A percentile compares a stretch with the other conserved stretches of the same genome.
Evolutionary conservation across 1,140 invertebrate species (phyloP).

Genomic region (Papilio glaucus): DNA sequence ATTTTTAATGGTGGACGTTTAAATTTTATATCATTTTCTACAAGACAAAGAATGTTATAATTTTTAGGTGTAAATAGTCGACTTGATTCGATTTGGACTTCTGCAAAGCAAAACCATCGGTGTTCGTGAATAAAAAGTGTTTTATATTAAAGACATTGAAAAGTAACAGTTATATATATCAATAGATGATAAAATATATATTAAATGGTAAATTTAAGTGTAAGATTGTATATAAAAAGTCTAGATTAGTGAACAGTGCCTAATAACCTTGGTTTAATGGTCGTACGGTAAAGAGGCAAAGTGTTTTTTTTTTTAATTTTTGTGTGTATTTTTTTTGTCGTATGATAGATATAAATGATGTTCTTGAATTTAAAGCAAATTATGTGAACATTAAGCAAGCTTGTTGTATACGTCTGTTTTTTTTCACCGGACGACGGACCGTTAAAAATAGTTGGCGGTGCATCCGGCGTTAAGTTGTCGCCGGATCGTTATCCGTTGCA

Average conservation of each 20-base stretch:
- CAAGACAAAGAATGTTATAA: no score
- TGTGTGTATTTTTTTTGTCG: conserved; percentile 28
- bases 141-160: conserved; percentile 11
- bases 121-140: conserved; percentile 26
- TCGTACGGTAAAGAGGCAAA: conserved; percentile 24
- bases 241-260: conserved; percentile 33
- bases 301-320: conserved; percentile 21
- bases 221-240: conserved; percentile 32
- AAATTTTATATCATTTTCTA: no score
- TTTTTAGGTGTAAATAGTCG: conserved; percentile 27
- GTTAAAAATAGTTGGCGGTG: no score
- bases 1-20: no score
- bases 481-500: no score
- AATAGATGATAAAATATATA: conserved; percentile 19
- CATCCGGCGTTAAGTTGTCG: no score
- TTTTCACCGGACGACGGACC: no score
- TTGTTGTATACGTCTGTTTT: no score
- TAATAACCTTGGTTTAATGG: conserved; percentile 19
- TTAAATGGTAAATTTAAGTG: conserved; percentile 1
- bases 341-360: conserved; percentile 13
- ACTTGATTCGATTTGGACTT: not conserved
- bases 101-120: conserved; percentile 4
- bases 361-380: conserved; percentile 21
- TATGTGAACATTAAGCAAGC: conserved; percentile 36
- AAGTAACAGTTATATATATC: not conserved